A percentile compares a stretch with the other conserved stretches of the same genome.
Evolutionary conservation across 2,113 vertebrate genomes (phyloP).

Genomic region (Tympanuchus pallidicinctus): DNA sequence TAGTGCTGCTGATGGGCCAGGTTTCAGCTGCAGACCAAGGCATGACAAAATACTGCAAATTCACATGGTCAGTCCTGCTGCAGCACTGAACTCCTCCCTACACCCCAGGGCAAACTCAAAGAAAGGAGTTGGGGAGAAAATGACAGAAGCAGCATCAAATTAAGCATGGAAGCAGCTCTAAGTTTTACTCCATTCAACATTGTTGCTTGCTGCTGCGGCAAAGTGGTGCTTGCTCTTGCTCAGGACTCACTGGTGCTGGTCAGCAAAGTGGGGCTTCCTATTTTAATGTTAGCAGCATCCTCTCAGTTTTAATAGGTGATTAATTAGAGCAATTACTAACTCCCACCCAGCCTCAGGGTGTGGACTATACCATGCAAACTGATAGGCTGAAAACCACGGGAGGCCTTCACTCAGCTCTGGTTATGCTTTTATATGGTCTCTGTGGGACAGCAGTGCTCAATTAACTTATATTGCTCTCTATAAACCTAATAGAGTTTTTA

Average conservation of each 20-base stretch:
- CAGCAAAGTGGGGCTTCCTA: accelerated
- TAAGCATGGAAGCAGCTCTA: background rate
- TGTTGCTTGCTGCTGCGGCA: background rate
- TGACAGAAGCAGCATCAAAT: background rate
- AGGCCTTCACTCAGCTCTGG: background rate
- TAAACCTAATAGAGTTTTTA: constrained; percentile 27
- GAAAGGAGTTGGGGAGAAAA: accelerated
- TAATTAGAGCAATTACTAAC: constrained; percentile 8
- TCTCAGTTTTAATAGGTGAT: background rate
- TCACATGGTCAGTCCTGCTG: background rate
- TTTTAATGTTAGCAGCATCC: background rate
- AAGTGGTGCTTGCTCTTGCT: accelerated
- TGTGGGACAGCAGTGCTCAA: background rate
- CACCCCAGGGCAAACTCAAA: background rate
- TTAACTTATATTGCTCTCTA: constrained; percentile 25
- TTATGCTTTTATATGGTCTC: constrained; percentile 1
- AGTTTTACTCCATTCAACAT: background rate
- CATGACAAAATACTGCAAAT: background rate
- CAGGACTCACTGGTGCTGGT: background rate
- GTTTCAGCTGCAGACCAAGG: background rate
- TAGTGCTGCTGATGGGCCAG: background rate
- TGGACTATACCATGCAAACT: background rate
- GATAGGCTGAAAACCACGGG: background rate
- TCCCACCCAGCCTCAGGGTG: background rate
- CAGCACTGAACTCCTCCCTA: background rate